Conservation (phyloP, 2,113 vertebrate genomes). For the Tachycineta bicolor region DNA sequence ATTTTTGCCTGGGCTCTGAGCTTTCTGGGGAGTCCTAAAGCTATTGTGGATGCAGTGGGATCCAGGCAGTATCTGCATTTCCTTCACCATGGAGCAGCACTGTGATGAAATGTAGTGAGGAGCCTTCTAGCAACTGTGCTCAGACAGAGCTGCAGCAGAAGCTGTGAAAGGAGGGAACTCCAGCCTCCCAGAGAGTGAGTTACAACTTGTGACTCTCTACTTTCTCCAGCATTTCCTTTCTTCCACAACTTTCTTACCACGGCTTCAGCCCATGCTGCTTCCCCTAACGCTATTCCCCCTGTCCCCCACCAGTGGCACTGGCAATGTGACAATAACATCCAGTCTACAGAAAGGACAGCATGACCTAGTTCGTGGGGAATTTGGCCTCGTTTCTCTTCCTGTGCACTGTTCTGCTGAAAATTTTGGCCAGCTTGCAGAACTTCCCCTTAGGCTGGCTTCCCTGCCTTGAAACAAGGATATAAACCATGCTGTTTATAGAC, state of each 20-base stretch:
- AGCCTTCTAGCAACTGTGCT: background rate
- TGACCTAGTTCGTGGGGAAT: constrained; percentile 22
- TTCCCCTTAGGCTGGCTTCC: background rate
- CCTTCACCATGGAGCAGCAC: background rate
- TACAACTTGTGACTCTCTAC: background rate
- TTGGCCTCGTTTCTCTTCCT: constrained; percentile 53
- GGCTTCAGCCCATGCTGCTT: background rate
- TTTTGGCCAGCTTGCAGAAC: background rate
- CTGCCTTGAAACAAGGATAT: background rate
- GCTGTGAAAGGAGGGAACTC: background rate
- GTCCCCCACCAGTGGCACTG: background rate
- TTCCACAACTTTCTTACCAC: background rate
- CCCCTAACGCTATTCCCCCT: background rate
- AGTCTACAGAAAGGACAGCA: background rate
- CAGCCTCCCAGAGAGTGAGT: background rate
- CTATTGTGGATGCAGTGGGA: background rate
- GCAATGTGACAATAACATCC: background rate
- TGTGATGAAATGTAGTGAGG: accelerated
- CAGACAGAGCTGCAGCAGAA: background rate
- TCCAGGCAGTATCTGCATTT: background rate
- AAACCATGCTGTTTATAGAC: background rate
- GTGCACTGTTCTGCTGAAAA: constrained; percentile 17
- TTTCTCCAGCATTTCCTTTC: background rate
- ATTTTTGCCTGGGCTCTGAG: background rate
- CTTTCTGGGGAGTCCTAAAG: background rate